Evolutionary conservation across 2,888 invertebrate genomes (phyloP).

Genomic region (Drosophila peninsularis): DNA sequence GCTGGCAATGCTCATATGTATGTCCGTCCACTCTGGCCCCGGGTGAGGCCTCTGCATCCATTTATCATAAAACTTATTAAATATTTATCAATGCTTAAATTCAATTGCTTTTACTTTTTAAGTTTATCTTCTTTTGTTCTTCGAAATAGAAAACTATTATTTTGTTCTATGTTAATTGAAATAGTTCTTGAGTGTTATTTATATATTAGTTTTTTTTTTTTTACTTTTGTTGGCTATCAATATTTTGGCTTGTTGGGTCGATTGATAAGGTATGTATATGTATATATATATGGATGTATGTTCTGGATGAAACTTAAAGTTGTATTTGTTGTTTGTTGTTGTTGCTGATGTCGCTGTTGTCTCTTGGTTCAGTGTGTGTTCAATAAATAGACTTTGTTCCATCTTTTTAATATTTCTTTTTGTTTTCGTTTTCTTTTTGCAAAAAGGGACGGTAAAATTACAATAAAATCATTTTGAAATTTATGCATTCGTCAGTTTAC

Average conservation of each 20-base stretch:
- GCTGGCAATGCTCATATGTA: constrained; percentile 64
- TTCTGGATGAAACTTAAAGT: constrained; percentile 63
- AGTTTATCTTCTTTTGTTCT: constrained; percentile 24
- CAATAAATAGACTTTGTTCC: constrained; percentile 73
- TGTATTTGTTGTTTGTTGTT: constrained; percentile 38
- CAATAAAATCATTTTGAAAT: constrained; percentile 83
- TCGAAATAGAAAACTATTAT: constrained; percentile 74
- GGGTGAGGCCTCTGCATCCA: constrained; percentile 28
- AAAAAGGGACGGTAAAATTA: constrained; percentile 85
- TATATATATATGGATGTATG: constrained; percentile 26
- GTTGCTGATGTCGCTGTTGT: constrained; percentile 21
- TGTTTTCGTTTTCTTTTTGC: constrained; percentile 53
- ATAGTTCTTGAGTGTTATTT: constrained; percentile 63
- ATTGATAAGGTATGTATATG: constrained; percentile 43
- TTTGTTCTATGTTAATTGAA: constrained; percentile 61
- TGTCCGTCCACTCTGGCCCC: constrained; percentile 32
- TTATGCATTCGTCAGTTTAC: constrained; percentile 40
- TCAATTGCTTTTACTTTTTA: constrained; percentile 68
- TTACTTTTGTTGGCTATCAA: constrained; percentile 68
- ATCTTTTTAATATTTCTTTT: constrained; percentile 35
- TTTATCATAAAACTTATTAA: constrained; percentile 71
- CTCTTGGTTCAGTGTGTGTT: constrained; percentile 52
- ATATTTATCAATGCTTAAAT: constrained; percentile 70
- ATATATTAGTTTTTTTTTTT: constrained; percentile 33
- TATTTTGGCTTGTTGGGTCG: constrained; percentile 69